Evolutionary conservation across 2,113 vertebrate species (phyloP).

Genomic region (Girardinichthys multiradiatus): DNA sequence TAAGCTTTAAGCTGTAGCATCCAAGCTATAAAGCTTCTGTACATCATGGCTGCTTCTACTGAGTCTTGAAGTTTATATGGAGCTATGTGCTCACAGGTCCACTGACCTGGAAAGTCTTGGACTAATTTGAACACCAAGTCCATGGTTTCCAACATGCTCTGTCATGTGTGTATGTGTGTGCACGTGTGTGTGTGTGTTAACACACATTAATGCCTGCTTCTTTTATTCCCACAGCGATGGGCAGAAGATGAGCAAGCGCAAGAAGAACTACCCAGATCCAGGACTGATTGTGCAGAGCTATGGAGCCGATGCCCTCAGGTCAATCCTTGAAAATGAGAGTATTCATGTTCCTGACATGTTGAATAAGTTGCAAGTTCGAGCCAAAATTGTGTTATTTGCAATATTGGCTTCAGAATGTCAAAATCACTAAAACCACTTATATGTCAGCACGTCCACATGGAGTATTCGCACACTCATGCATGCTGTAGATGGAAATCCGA

Average conservation of each 20-base stretch:
- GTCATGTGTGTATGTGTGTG: slow-evolving; percentile 37
- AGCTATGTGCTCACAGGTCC: slow-evolving; percentile 52
- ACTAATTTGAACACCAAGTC: slow-evolving; percentile 68
- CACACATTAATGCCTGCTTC: slow-evolving; percentile 56
- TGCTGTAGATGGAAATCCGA: slow-evolving; percentile 23
- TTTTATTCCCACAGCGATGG: slow-evolving; percentile 86
- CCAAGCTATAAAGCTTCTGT: slow-evolving; percentile 30
- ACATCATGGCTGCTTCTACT: slow-evolving; percentile 46
- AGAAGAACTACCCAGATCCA: slow-evolving; percentile 98
- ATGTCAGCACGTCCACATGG: slow-evolving; percentile 7
- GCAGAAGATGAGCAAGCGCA: slow-evolving; percentile 99
- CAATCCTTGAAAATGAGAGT: slow-evolving; percentile 47
- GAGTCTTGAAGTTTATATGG: slow-evolving; percentile 49
- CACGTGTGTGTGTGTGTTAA: slow-evolving; percentile 34
- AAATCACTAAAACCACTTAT: slow-evolving; percentile 7
- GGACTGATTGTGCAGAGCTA: slow-evolving; percentile 86
- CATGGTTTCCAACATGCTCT: slow-evolving; percentile 56
- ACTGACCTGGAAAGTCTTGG: slow-evolving; percentile 76
- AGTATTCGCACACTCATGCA: slow-evolving; percentile 3
- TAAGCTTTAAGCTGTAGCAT: slow-evolving; percentile 24
- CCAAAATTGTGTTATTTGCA: slow-evolving; percentile 37
- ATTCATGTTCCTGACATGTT: not conserved
- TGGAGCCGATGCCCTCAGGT: slow-evolving; percentile 96
- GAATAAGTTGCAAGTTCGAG: slow-evolving; percentile 28
- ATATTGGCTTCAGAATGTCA: slow-evolving; percentile 35